Base-by-base conservation (phyloP, 1,140 invertebrate species). In the Temnothorax longispinosus region DNA sequence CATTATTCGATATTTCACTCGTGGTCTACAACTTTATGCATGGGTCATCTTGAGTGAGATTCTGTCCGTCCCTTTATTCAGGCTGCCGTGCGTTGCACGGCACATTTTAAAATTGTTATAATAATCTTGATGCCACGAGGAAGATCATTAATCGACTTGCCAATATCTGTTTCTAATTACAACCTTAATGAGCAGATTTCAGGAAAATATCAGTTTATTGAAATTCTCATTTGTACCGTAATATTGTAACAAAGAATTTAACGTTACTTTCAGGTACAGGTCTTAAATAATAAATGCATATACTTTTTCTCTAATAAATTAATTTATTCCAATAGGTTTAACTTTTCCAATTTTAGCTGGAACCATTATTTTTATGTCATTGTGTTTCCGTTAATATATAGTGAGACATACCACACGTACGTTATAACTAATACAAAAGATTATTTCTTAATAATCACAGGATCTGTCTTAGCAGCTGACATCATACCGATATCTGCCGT, bases 381-480 rank as follows among this genome's bases (percentile, higher is more conserved):
- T 92, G 77, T 92, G 89, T 87, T 93, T 77, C 90, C 91, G 65
- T 86, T 92, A 90, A 91, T 89, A 88, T 84, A 90, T 94, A 92
- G 85, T 88, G 86, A 90, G 69, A 90, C 88, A 67, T 88, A 72
- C 5, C 82, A 1, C 27, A 71, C 86, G 75, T 38, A 47, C 81
- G 89, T 89, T 91, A 91, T 87, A 91, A 95, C 93, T 94, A 95
- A 95, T 93, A 88, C 90, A 93, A 93, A 93, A 93, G 93, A 94
- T 93, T 94, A 82, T 94, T 95, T 93, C 90, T 91, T 95, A 94
- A 95, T 95, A 95, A 95, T 95, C 94, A 94, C 95, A 95, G 94
- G 94, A 93, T 94, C 94, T 95, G 93, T 94, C 93, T 91, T 94
- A 93, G 95, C 94, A 94, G 95, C 94, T 92, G 95, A 94, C 94